phyloP scores from a whole-genome alignment of 1,140 invertebrate species.

The Mylabris phalerata region DNA sequence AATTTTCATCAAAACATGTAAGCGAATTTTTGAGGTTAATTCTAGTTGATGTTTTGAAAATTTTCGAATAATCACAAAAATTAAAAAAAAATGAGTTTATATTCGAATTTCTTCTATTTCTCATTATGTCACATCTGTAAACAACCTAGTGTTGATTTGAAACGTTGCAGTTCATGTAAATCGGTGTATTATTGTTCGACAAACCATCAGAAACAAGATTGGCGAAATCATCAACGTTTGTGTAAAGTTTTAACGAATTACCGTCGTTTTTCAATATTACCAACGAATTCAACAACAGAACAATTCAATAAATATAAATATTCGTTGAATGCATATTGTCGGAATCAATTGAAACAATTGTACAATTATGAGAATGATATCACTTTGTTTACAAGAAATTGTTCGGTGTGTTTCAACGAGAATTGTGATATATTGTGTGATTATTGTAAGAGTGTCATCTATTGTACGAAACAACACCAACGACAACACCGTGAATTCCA shows the following conservation, averaged over 20 bases:
- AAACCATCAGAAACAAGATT: neutral
- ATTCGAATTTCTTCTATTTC: constrained; percentile 3
- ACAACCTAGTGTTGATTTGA: neutral
- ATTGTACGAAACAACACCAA: constrained; percentile 34
- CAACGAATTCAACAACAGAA: neutral
- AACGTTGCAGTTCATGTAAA: constrained; percentile 1
- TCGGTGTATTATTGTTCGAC: neutral
- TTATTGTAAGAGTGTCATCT: constrained; percentile 31
- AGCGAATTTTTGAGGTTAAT: too few species aligned
- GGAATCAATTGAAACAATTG: neutral
- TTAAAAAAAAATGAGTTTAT: too few species aligned
- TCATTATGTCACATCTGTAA: constrained; percentile 8
- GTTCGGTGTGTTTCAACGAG: constrained; percentile 29
- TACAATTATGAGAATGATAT: neutral
- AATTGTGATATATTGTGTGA: constrained; percentile 26
- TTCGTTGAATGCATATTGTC: neutral
- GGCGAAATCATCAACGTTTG: neutral
- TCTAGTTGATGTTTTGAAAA: too few species aligned
- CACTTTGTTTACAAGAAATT: constrained; percentile 4
- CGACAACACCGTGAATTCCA: constrained; percentile 22
- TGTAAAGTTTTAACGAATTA: constrained; percentile 1
- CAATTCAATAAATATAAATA: constrained; percentile 1
- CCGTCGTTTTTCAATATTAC: neutral
- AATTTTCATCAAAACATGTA: too few species aligned
- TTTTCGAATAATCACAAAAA: too few species aligned